Conservation (phyloP, 2,888 invertebrate genomes). For the Rhamnusium bicolor region DNA sequence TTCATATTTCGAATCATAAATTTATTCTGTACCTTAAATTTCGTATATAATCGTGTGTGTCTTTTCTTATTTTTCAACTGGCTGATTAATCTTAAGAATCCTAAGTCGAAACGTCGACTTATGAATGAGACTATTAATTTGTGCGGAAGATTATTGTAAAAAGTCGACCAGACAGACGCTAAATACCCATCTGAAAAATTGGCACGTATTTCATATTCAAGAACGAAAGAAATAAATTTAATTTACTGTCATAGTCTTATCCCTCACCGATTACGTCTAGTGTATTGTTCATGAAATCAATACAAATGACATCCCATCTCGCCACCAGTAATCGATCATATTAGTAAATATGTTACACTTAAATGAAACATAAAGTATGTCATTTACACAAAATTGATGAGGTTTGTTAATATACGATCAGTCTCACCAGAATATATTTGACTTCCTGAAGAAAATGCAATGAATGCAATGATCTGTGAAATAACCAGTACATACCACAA, state of each 20-base stretch:
- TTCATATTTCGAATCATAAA: not conserved
- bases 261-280: not conserved
- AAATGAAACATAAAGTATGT: constrained; percentile 55
- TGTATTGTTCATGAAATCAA: not conserved
- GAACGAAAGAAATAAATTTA: not conserved
- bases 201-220: no score
- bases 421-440: constrained; percentile 55
- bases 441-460: constrained; percentile 59
- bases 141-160: no score
- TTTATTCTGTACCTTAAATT: not conserved
- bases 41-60: no score
- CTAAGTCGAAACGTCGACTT: no score
- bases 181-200: no score
- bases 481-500: constrained; percentile 65
- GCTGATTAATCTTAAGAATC: no score
- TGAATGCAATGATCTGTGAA: constrained; percentile 67
- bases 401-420: constrained; percentile 47
- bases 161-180: no score
- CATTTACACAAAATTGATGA: constrained; percentile 64
- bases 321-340: constrained; percentile 41
- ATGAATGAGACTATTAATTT: no score
- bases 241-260: not conserved
- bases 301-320: not conserved
- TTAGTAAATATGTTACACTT: constrained; percentile 39
- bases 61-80: no score